Evolutionary conservation across 2,797 vertebrate genomes (phyloP), one percentile per base, ranked within the genome.

Genomic region (Chrysocyon brachyurus): DNA sequence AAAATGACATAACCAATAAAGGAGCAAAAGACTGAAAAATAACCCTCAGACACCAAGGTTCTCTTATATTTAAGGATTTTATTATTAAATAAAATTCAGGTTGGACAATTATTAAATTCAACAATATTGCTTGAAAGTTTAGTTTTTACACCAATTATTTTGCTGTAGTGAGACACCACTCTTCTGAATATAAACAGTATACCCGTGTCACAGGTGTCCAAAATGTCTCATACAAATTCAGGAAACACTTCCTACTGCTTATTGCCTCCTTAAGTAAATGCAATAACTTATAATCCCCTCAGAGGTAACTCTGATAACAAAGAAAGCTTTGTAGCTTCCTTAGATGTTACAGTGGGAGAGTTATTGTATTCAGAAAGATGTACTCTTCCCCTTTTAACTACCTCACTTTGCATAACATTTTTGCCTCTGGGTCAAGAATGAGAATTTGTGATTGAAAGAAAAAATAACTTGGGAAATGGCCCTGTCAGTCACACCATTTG

Each of bases 381-480:
- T 24, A 12, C 57, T 75, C 52, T n/a, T 70, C 56, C 17, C 19
- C 54, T 90, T 95, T 79, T 59, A 82, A 16, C 40, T 56, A 1
- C 5, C 87, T 83, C 12, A 52, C 68, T 98, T 95, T 95, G 93
- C 91, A 86, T 97, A 95, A 73, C 57, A 61, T 33, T 59, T 75
- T 77, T 83, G 52, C 90, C 94, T 96, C 92, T 78, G 91, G 89
- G 97, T 97, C 93, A 95, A 56, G 87, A 98, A 93, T 79, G 52
- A 96, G 81, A 96, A 96, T 31, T 82, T 46, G 24, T 79, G 73
- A 92, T 59, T 61, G 28, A 93, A 94, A 86, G 68, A 89, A 90
- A 93, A 91, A 84, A 97, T 79, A 83, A 90, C 87, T 81, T 79
- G 91, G 87, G 93, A 96, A 95, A 21, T 14, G n/a, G 28, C 64